Percentiles rank a stretch among this genome's conserved stretches.
Evolutionary conservation across 2,888 invertebrate species (phyloP).

Genomic region (Chymomyza fuscimana): DNA sequence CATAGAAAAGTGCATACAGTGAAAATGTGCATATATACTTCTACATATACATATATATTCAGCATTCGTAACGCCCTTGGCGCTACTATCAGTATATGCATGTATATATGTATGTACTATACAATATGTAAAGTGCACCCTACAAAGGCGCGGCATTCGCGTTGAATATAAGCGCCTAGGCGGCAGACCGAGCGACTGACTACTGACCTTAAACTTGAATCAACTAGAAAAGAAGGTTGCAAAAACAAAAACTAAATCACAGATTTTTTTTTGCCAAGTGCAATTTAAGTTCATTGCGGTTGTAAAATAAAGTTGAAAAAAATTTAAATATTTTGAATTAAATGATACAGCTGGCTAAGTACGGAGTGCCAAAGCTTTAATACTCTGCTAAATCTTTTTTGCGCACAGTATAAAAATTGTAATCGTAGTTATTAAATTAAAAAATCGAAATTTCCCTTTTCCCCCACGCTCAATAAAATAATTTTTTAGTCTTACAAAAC

Average conservation of each 20-base stretch:
- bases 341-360: too few relatives aligned
- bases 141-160: constrained; percentile 53
- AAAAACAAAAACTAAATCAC: background rate
- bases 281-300: background rate
- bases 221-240: constrained; percentile 52
- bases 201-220: constrained; percentile 66
- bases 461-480: too few relatives aligned
- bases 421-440: too few relatives aligned
- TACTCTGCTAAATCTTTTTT: too few relatives aligned
- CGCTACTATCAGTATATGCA: constrained; percentile 14
- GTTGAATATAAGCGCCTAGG: constrained; percentile 39
- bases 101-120: background rate
- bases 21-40: background rate
- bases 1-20: constrained; percentile 7
- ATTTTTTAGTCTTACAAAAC: too few relatives aligned
- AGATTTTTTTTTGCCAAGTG: background rate
- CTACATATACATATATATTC: constrained; percentile 23
- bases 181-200: background rate
- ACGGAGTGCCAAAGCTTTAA: too few relatives aligned
- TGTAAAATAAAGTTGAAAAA: background rate
- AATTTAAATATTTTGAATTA: background rate
- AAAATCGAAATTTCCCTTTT: too few relatives aligned
- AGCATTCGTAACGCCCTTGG: constrained; percentile 60
- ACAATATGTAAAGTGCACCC: constrained; percentile 29
- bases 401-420: too few relatives aligned